Evolutionary conservation across 2,888 invertebrate genomes (phyloP), one percentile per base, ranked within the genome.

Genomic region (Cerastoderma edule): DNA sequence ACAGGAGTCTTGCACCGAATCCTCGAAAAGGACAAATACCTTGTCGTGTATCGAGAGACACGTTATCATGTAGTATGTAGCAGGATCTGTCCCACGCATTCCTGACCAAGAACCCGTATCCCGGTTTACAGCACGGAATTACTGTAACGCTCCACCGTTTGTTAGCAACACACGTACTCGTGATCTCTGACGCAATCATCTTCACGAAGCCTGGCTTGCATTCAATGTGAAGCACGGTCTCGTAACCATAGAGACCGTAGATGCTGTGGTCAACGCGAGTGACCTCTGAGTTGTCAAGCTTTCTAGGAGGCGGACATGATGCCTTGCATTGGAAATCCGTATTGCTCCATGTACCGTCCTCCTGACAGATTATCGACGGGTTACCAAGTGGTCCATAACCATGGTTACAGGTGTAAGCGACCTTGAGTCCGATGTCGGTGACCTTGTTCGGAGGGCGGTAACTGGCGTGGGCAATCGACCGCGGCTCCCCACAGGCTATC

Each of bases 51-150:
- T n/a, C n/a, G 3, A 60, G 27, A 10, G 2, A 2, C 8, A 2
- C 27, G 24, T 60, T 27, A 33, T 60, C 60, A 39, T 60, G 60
- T 1, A 60, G 22, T 24, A 19, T 60, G 27, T 39, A 60, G 39
- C 60, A 60, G 60, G 60, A 60, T 39, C 16, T 24, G 32, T 39
- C 60, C 60, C 60, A 60, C 0, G 60, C 35, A n/a, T n/a, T n/a
- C n/a, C n/a, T n/a, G n/a, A n/a, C n/a, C n/a, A n/a, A n/a, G 27
- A 39, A 60, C 30, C 0, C 24, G 39, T 60, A 60, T 1, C 60
- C 60, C 5, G 32, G 33, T 19, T n/a, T 60, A 13, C 60, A 60
- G 27, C 60, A 60, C 4, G 60, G 60, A 24, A 60, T 39, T 33
- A 60, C 13, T 33, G 35, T 60, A 4, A 39, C 24, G 19, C 39